A percentile compares a stretch with the other conserved stretches of the same genome.
These are phyloP conservation scores for Galago senegalensis DNA, from an alignment of 2,797 vertebrate species.

Conservation along the genomic window DNA sequence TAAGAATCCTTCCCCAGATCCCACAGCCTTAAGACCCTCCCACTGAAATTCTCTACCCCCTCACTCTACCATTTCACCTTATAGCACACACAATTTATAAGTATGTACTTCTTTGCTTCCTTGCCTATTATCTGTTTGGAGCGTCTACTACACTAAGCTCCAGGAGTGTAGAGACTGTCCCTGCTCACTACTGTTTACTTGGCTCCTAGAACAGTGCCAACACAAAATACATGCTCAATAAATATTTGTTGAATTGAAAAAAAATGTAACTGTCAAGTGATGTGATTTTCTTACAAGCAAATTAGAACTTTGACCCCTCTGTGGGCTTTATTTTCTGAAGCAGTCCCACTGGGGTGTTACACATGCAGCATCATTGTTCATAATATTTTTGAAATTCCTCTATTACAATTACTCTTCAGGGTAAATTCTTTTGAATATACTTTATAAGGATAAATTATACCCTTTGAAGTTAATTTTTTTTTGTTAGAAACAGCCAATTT, in stretches of 20 bases:
- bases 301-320: neutral
- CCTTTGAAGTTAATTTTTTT: neutral
- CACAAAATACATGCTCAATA: neutral
- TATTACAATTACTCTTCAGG: slow-evolving; percentile 50
- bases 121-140: neutral
- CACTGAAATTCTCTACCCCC: neutral
- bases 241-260: neutral
- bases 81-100: neutral
- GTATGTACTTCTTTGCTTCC: neutral
- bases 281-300: neutral
- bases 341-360: neutral
- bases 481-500: neutral
- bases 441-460: slow-evolving; percentile 1
- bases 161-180: neutral
- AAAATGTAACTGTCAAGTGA: neutral
- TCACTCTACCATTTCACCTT: neutral
- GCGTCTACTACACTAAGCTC: neutral
- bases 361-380: neutral
- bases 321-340: neutral
- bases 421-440: neutral
- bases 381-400: slow-evolving; percentile 5
- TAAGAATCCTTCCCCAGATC: neutral
- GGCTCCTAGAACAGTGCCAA: neutral
- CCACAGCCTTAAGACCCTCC: neutral
- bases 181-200: neutral